Evolutionary conservation across 1,140 invertebrate genomes (phyloP).

Genomic region (Drosophila dunni): DNA sequence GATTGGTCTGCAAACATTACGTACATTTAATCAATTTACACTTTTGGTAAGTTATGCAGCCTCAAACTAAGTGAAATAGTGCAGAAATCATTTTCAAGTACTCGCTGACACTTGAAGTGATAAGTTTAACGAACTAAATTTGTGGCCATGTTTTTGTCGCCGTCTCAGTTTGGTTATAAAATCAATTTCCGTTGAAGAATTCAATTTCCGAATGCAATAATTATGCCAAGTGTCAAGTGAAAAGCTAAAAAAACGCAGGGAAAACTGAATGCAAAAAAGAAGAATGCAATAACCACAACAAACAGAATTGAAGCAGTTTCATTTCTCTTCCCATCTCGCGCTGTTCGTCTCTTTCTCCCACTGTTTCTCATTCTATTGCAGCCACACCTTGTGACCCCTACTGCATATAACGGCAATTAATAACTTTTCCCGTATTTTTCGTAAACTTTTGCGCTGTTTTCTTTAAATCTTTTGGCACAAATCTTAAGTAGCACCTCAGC

Average conservation of each 20-base stretch:
- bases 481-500: conserved; percentile 45
- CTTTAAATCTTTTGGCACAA: conserved; percentile 55
- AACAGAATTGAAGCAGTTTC: neutral
- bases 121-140: conserved; percentile 42
- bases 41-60: conserved; percentile 4
- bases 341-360: neutral
- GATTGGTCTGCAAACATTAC: no score
- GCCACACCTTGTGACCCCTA: neutral
- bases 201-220: conserved; percentile 84
- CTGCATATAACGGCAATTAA: conserved; percentile 61
- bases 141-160: conserved; percentile 21
- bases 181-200: conserved; percentile 78
- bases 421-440: conserved; percentile 49
- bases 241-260: conserved; percentile 28
- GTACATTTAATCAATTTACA: neutral
- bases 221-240: conserved; percentile 76
- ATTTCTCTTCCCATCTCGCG: neutral
- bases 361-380: neutral
- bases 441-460: neutral
- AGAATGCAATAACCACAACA: conserved; percentile 50
- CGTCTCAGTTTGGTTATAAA: conserved; percentile 62
- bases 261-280: conserved; percentile 13
- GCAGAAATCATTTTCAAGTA: conserved; percentile 18
- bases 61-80: conserved; percentile 7
- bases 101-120: conserved; percentile 28